phyloP scores from a whole-genome alignment of 53 echinoderm and acorn worm genomes.

The Echinometra lucunter region DNA sequence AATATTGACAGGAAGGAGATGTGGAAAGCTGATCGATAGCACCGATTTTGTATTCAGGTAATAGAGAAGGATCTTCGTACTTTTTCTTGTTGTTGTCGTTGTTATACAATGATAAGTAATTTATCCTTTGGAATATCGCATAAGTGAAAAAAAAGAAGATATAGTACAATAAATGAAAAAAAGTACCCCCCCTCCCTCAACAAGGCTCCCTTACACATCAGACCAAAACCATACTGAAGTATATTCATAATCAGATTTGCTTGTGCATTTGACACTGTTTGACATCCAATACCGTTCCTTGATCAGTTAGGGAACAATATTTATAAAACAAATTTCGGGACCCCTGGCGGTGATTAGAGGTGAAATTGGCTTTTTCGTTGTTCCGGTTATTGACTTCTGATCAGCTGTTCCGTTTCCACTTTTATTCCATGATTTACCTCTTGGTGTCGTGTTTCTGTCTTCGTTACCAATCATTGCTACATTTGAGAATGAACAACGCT shows the following conservation, averaged over 20 bases:
- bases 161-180: too few relatives aligned
- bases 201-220: too few relatives aligned
- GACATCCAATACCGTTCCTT: not conserved
- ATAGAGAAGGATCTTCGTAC: not conserved
- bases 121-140: too few relatives aligned
- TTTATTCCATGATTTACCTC: not conserved
- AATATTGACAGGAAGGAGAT: not conserved
- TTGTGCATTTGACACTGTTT: not conserved
- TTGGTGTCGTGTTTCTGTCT: not conserved
- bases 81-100: too few relatives aligned
- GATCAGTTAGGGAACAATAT: not conserved
- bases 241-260: too few relatives aligned
- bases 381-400: not conserved
- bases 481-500: conserved; percentile 17
- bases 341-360: not conserved
- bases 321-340: not conserved
- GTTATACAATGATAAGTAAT: too few relatives aligned
- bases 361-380: not conserved
- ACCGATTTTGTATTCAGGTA: conserved; percentile 26
- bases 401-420: not conserved
- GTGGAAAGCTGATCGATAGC: conserved; percentile 4
- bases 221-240: too few relatives aligned
- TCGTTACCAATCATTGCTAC: not conserved
- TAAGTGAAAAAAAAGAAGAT: too few relatives aligned
- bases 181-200: too few relatives aligned